Conservation (phyloP, 2,888 invertebrate species). For the Tetheella fluctuosa region DNA sequence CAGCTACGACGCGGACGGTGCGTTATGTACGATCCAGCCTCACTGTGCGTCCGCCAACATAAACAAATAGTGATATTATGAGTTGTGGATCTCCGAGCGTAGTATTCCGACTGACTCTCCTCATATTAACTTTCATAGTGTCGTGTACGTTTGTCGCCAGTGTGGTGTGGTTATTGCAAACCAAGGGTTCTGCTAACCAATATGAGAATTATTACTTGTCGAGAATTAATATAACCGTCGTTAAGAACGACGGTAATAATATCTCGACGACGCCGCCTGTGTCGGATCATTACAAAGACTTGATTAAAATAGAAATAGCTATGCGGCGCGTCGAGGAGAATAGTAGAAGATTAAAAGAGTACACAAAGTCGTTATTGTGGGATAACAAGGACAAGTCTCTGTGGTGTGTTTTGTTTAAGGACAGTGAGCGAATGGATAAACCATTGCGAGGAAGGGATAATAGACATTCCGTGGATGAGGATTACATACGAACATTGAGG, state of each 20-base stretch:
- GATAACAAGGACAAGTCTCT: constrained; percentile 81
- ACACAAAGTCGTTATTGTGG: constrained; percentile 79
- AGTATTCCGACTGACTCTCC: constrained; percentile 76
- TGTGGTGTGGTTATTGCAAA: constrained; percentile 77
- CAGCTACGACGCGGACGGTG: constrained; percentile 55
- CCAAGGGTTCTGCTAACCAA: constrained; percentile 66
- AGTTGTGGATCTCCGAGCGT: constrained; percentile 77
- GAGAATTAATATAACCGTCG: constrained; percentile 81
- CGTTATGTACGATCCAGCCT: constrained; percentile 73
- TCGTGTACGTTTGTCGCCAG: constrained; percentile 77
- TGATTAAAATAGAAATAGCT: constrained; percentile 82
- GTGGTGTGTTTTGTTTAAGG: constrained; percentile 82
- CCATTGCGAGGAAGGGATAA: constrained; percentile 50
- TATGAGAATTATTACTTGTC: constrained; percentile 83
- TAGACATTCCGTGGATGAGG: constrained; percentile 65
- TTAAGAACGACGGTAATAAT: constrained; percentile 61
- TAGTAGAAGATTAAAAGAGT: constrained; percentile 78
- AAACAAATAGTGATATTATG: constrained; percentile 81
- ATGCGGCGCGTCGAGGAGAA: constrained; percentile 82
- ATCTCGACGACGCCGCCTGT: constrained; percentile 61
- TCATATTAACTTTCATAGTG: constrained; percentile 75
- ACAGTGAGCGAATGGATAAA: constrained; percentile 67
- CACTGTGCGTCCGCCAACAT: constrained; percentile 68
- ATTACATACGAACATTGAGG: constrained; percentile 68
- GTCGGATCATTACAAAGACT: constrained; percentile 79